These are phyloP conservation scores for Sinocyclocheilus anshuiensis DNA, from an alignment of 2,113 vertebrate species.

Conservation along the genomic window DNA sequence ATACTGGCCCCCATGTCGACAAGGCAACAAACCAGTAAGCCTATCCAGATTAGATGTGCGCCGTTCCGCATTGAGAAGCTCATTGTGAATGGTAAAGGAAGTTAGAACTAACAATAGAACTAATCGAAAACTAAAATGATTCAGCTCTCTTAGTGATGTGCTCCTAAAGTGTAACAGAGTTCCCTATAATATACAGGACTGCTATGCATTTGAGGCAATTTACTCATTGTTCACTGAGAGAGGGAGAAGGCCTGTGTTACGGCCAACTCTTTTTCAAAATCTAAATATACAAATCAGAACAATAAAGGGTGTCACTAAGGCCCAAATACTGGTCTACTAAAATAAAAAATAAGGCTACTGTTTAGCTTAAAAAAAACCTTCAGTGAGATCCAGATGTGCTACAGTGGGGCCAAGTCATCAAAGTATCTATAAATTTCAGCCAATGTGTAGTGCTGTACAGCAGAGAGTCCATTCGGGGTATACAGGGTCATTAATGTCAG, in stretches of 20 bases:
- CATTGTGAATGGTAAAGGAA: constrained; percentile 55
- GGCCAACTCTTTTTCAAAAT: constrained; percentile 32
- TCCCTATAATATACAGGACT: constrained; percentile 32
- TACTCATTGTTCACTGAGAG: constrained; percentile 43
- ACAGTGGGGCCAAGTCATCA: constrained; percentile 19
- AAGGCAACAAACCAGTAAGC: constrained; percentile 84
- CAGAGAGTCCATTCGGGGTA: constrained; percentile 28
- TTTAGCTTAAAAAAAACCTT: constrained; percentile 2
- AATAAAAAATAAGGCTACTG: constrained; percentile 16
- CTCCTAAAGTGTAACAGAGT: constrained; percentile 46
- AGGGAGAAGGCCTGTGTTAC: constrained; percentile 31
- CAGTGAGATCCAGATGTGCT: constrained; percentile 31
- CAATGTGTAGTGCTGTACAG: constrained; percentile 35
- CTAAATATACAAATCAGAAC: neutral
- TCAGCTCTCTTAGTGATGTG: constrained; percentile 15
- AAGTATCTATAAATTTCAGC: constrained; percentile 40
- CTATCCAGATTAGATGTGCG: constrained; percentile 81
- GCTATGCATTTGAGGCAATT: constrained; percentile 37
- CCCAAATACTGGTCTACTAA: neutral
- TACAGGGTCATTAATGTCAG: constrained; percentile 28
- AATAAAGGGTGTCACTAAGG: neutral
- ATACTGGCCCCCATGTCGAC: constrained; percentile 85
- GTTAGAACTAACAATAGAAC: neutral
- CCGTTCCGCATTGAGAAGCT: constrained; percentile 62
- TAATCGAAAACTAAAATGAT: constrained; percentile 39